Evolutionary conservation across 2,797 vertebrate species (phyloP).

Genomic region (Rhincodon typus): DNA sequence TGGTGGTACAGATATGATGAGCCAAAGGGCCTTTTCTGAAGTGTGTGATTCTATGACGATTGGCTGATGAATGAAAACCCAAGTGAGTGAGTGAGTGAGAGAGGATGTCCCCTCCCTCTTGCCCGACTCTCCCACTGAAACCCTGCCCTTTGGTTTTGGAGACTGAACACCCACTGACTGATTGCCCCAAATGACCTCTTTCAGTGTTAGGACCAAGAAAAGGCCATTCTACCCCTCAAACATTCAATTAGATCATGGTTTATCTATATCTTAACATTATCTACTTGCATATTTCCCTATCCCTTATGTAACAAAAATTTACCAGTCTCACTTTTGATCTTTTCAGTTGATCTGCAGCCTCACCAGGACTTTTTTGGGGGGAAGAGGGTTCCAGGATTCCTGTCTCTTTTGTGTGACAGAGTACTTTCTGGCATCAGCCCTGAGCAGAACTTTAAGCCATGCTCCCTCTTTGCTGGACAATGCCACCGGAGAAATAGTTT

Average conservation of each 20-base stretch:
- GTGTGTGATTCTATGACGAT: too few species aligned
- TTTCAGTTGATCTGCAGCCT: background rate
- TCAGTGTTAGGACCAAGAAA: background rate
- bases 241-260: background rate
- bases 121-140: background rate
- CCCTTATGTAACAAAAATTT: background rate
- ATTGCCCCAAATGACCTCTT: background rate
- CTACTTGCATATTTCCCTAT: background rate
- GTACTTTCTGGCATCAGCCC: background rate
- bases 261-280: background rate
- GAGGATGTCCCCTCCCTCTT: background rate
- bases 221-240: background rate
- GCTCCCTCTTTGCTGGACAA: background rate
- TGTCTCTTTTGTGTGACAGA: background rate
- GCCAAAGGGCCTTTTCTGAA: too few species aligned
- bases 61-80: too few species aligned
- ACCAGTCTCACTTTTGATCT: background rate
- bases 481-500: background rate
- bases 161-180: background rate
- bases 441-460: background rate
- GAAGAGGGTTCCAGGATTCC: background rate
- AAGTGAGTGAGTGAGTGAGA: too few species aligned
- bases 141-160: background rate
- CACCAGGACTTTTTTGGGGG: background rate
- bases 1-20: too few species aligned